Conservation (phyloP, 2,113 vertebrate species). For the Prionailurus bengalensis region DNA sequence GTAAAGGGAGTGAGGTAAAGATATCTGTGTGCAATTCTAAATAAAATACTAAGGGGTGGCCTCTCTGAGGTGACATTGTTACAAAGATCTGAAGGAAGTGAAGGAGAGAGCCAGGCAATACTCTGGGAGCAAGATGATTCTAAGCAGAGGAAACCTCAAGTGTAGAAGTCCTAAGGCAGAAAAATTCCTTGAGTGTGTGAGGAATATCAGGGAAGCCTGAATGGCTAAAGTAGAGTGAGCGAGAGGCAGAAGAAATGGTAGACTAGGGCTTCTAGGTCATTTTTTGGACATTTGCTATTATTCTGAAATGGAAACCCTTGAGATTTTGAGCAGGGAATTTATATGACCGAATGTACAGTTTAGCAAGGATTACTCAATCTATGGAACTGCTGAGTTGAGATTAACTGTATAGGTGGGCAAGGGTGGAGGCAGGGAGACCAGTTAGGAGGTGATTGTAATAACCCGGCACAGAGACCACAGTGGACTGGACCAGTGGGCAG, state of each 20-base stretch:
- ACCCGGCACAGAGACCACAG: fast-evolving
- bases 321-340: neutral
- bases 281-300: neutral
- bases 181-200: neutral
- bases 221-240: neutral
- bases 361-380: neutral
- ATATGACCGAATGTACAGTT: neutral
- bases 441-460: neutral
- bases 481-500: fast-evolving
- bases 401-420: neutral
- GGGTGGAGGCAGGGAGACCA: neutral
- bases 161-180: neutral
- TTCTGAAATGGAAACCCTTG: neutral
- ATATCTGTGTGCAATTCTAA: neutral
- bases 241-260: neutral
- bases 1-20: neutral
- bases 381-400: neutral
- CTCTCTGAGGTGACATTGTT: neutral
- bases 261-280: fast-evolving
- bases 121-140: neutral
- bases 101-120: neutral
- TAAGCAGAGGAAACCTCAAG: neutral
- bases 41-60: neutral
- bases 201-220: neutral
- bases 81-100: neutral